phyloP scores from a whole-genome alignment of 2,797 vertebrate genomes.

The Anguilla megastoma region DNA sequence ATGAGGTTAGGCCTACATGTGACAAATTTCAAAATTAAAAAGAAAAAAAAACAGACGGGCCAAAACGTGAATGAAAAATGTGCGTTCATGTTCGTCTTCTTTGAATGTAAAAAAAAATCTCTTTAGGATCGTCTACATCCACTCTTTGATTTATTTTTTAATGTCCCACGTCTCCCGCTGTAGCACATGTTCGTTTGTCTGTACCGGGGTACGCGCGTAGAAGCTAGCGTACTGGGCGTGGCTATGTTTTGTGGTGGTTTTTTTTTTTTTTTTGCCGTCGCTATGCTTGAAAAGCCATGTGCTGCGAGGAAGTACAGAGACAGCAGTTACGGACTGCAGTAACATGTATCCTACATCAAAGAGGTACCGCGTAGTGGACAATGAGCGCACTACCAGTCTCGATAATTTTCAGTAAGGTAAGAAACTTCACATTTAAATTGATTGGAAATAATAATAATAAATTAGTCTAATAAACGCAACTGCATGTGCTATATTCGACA shows the following conservation, averaged over 20 bases:
- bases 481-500: background rate
- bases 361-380: conserved; percentile 20
- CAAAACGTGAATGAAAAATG: background rate
- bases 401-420: conserved; percentile 13
- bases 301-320: conserved; percentile 45
- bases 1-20: background rate
- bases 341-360: background rate
- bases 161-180: background rate
- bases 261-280: conserved; percentile 12
- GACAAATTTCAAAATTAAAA: background rate
- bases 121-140: background rate
- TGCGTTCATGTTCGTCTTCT: background rate
- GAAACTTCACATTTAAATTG: background rate
- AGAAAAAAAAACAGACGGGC: background rate
- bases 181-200: background rate
- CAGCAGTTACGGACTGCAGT: conserved; percentile 19
- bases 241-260: conserved; percentile 44
- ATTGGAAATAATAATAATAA: background rate
- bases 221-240: conserved; percentile 59
- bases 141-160: background rate
- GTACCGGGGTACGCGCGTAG: background rate
- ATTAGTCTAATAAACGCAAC: background rate
- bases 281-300: conserved; percentile 52
- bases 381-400: background rate
- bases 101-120: conserved; percentile 15